Evolutionary conservation across 23 tunicate species (phyloP), one percentile per base, ranked within the genome.

Genomic region (Styela clava): DNA sequence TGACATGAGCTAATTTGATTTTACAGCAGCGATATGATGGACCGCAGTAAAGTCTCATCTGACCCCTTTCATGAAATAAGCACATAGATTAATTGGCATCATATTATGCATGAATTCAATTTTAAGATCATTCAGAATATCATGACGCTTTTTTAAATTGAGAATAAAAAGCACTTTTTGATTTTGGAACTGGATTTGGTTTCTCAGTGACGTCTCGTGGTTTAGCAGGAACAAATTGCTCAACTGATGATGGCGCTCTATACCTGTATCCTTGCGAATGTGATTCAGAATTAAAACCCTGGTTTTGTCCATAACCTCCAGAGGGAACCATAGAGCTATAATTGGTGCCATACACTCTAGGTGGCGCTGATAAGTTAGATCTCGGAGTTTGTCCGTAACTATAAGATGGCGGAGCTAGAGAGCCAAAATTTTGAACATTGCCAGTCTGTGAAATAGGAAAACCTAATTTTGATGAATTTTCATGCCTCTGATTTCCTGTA

Each of bases 61-160:
- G n/a, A n/a, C n/a, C n/a, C n/a, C n/a, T n/a, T n/a, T n/a, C n/a
- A n/a, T n/a, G n/a, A n/a, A n/a, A n/a, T n/a, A n/a, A n/a, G n/a
- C n/a, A n/a, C n/a, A n/a, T n/a, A n/a, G n/a, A n/a, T n/a, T n/a
- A n/a, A n/a, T n/a, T n/a, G n/a, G n/a, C n/a, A n/a, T n/a, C n/a
- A n/a, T n/a, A n/a, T n/a, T n/a, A n/a, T n/a, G n/a, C n/a, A n/a
- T n/a, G n/a, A n/a, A n/a, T n/a, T n/a, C n/a, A n/a, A n/a, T n/a
- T n/a, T n/a, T n/a, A n/a, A 44, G 12, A 5, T 44, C 56, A 44
- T 7, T 28, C 12, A 27, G 35, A 33, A 21, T 21, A 30, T 71
- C 35, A 71, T 7, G 77, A 71, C 3, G 77, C 35, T 32, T 71
- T 71, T 29, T 71, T 71, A 29, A 71, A 71, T 30, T 71, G 77